Conservation (phyloP, 2,113 vertebrate genomes). For the Circaetus gallicus region DNA sequence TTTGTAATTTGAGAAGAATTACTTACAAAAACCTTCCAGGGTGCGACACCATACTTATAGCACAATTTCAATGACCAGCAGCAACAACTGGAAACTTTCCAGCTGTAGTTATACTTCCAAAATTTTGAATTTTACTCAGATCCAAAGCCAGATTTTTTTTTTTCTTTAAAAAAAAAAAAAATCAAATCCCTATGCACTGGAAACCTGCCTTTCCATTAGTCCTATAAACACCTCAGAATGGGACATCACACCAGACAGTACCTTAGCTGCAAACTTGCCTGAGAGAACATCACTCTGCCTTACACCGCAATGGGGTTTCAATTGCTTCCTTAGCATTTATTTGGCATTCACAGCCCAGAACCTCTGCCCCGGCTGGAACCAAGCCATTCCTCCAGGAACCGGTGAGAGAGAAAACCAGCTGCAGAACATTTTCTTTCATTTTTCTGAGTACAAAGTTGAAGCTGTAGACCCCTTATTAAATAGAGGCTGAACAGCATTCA, state of each 20-base stretch:
- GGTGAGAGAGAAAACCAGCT: accelerated
- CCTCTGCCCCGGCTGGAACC: neutral
- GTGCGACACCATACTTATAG: accelerated
- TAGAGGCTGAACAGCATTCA: neutral
- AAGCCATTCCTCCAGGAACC: neutral
- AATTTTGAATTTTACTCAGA: neutral
- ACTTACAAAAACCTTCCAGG: neutral
- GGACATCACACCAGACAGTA: neutral
- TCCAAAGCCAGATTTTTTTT: neutral
- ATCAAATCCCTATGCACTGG: neutral
- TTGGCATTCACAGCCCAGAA: neutral
- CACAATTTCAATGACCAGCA: neutral
- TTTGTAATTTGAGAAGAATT: neutral
- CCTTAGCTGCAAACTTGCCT: neutral
- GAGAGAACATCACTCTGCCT: neutral
- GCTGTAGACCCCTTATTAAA: neutral
- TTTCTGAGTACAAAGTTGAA: neutral
- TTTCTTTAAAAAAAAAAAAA: neutral
- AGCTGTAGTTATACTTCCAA: neutral
- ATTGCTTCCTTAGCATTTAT: neutral
- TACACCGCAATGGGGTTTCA: no score
- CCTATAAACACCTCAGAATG: neutral
- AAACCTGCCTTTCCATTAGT: neutral
- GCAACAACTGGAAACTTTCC: neutral
- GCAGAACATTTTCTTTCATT: neutral